Evolutionary conservation across 2,113 vertebrate species (phyloP), one percentile per base, ranked within the genome.

Genomic region (Cathartes aura): DNA sequence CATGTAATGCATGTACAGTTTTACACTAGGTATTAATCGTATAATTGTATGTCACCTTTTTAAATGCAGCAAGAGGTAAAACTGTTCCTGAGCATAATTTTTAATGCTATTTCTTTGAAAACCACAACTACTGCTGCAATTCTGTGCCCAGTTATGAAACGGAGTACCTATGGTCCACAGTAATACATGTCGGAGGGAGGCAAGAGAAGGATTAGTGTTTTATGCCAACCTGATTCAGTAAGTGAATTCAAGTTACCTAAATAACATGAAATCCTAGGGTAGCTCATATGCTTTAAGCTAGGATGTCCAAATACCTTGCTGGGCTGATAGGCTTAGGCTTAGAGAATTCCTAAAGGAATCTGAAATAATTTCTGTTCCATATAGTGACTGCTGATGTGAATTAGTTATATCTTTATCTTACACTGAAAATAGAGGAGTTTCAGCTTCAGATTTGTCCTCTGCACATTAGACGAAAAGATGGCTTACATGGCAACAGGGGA

Each of bases 331-430:
- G 71, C 42, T 93, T 94, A 88, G 82, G 62, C 48, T 92, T 90
- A 89, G 75, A 89, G 22, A 89, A 83, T 89, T 92, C 67, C 36
- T 56, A 48, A 58, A 92, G 79, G 63, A 96, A 83, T 73, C 34
- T 48, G 66, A 93, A 96, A 66, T 90, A 53, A 92, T 90, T 95
- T 93, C 53, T 93, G 23, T 73, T 96, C 78, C 45, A 58, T 38
- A 42, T 16, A 93, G 75, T 53, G 67, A 45, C 71, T 89, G 24
- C 48, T 73, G 67, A 73, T 29, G 55, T 6, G 21, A 83, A 92
- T 83, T 88, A 91, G 50, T 71, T 91, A 24, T 43, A 48, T 50
- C 64, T 45, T 87, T 84, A 70, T 40, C 40, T 85, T 82, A 59
- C 8, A 47, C 29, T 60, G 43, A 60, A 75, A 88, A 80, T 21